Evolutionary conservation across 2,797 vertebrate genomes (phyloP), one percentile per base, ranked within the genome.

Genomic region (Xiphorhynchus erythropygius): DNA sequence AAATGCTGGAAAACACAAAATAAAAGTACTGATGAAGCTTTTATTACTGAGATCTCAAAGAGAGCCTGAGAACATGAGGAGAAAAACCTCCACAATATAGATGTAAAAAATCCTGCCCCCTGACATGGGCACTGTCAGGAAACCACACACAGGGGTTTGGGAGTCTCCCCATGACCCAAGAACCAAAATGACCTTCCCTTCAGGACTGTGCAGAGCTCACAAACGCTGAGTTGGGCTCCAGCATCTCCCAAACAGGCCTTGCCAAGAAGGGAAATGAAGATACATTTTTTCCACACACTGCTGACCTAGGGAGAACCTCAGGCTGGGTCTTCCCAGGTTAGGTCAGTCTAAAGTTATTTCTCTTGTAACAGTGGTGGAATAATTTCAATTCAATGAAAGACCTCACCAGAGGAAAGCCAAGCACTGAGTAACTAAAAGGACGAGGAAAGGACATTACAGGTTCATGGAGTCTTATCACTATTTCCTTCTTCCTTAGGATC

Each of bases 1-100:
- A 94, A 99, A 99, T 1, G 98, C 98, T 99, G 95, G 10, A 93
- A 95, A 87, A 70, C 2, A 79, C 41, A 33, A 91, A 71, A 33
- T 10, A 42, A 57, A 87, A 62, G 42, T 3, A 44, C 33, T 1
- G 0, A 56, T 33, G 7, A 75, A 56, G 23, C 39, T 56, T 62
- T 77, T 64, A 37, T 46, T 71, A 44, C 10, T 57, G 71, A 65
- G 71, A 92, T 59, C 57, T 70, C 64, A 73, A 71, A 28, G 2
- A 30, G n/a, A 85, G 28, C 7, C 32, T 46, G 75, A 77, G 49
- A 84, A 42, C 2, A 1, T n/a, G 30, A 67, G 46, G 39, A 86
- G 77, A 63, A 74, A 94, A 80, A 11, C 6, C 35, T 55, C 52
- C 50, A n/a, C 53, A 32, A 68, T 4, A 33, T 4, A 6, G 39